Evolutionary conservation across 2,888 invertebrate species (phyloP).

Genomic region (Fragum sueziense): DNA sequence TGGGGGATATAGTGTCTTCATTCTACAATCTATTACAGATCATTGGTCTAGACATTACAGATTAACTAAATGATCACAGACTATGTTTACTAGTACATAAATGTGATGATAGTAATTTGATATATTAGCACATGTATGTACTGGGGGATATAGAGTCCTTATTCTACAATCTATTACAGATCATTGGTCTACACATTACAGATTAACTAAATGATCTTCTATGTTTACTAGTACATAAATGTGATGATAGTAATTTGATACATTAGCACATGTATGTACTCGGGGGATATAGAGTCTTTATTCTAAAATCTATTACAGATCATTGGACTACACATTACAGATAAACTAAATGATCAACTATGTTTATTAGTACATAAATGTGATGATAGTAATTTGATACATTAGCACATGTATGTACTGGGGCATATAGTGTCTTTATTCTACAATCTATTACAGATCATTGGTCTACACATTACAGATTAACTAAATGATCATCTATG

Average conservation of each 20-base stretch:
- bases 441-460: too few relatives aligned
- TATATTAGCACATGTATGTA: slow-evolving; percentile 36
- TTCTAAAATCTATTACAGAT: too few relatives aligned
- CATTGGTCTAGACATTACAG: too few relatives aligned
- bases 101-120: slow-evolving; percentile 19
- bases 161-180: neutral
- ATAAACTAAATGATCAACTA: too few relatives aligned
- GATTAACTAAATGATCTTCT: neutral
- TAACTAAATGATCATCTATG: too few relatives aligned
- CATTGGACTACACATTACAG: too few relatives aligned
- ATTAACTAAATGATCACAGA: too few relatives aligned
- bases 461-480: too few relatives aligned
- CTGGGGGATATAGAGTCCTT: neutral
- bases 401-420: slow-evolving; percentile 6
- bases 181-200: neutral
- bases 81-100: slow-evolving; percentile 29
- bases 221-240: neutral
- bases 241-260: neutral
- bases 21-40: too few relatives aligned
- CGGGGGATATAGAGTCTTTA: neutral
- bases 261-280: slow-evolving; percentile 8
- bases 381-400: neutral
- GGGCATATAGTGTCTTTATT: neutral
- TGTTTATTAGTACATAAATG: neutral
- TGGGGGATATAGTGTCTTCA: too few relatives aligned